Evolutionary conservation across 2,113 vertebrate genomes (phyloP).

Genomic region (Gallinago undulata): DNA sequence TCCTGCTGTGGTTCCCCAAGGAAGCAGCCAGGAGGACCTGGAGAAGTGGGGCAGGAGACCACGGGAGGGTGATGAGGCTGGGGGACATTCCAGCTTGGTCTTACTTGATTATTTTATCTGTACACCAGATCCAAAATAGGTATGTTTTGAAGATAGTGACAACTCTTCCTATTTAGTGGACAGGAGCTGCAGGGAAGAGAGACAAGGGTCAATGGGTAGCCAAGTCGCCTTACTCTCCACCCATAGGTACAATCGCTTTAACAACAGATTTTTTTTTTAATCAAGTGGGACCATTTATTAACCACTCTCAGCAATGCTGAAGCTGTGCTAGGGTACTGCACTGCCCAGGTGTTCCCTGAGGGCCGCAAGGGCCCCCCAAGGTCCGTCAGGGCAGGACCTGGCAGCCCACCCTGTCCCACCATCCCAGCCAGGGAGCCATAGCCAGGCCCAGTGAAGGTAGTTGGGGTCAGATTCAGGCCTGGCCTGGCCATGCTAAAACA

Average conservation of each 20-base stretch:
- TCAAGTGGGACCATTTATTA: not conserved
- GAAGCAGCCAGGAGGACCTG: not conserved
- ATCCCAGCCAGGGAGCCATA: not conserved
- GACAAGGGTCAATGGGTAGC: not conserved
- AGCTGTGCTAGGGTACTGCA: not conserved
- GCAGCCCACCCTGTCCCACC: no score
- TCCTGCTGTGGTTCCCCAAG: not conserved
- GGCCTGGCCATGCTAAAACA: not conserved
- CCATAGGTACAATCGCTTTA: not conserved
- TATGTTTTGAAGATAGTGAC: not conserved
- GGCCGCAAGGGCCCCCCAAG: rapidly evolving
- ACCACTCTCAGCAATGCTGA: not conserved
- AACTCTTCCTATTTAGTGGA: not conserved
- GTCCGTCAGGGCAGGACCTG: not conserved
- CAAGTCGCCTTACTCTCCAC: not conserved
- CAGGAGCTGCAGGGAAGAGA: not conserved
- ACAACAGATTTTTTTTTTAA: not conserved
- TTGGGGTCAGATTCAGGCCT: not conserved
- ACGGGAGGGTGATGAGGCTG: not conserved
- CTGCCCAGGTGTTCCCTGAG: not conserved
- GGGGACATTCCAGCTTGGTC: not conserved
- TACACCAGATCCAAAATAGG: not conserved
- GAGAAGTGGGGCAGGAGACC: not conserved
- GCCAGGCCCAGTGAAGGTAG: no score
- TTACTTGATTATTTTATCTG: not conserved